Conservation (phyloP, 2,797 vertebrate genomes). For the Dallia pectoralis region DNA sequence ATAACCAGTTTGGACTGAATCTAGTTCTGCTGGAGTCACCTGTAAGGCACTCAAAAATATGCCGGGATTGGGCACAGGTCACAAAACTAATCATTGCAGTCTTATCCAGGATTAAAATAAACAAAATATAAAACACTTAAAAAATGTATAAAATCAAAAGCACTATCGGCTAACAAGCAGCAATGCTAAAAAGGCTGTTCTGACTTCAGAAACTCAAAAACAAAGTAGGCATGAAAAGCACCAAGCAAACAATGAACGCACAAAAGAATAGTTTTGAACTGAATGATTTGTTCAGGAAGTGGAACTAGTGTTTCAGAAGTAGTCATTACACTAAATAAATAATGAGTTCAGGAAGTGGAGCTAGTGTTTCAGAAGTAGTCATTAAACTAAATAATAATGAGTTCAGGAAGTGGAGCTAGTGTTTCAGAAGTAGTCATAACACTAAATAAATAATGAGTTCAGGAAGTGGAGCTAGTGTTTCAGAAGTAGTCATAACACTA, state of each 20-base stretch:
- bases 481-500: conserved; percentile 4
- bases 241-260: neutral
- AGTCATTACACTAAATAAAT: conserved; percentile 4
- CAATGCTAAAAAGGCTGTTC: conserved; percentile 37
- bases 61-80: conserved; percentile 31
- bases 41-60: conserved; percentile 58
- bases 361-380: conserved; percentile 2
- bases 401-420: neutral
- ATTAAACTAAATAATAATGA: neutral
- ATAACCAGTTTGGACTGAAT: conserved; percentile 1
- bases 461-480: neutral
- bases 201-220: conserved; percentile 9
- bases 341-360: neutral
- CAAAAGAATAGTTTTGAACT: neutral
- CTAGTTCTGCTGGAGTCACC: conserved; percentile 44
- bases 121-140: conserved; percentile 1
- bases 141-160: conserved; percentile 25
- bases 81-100: conserved; percentile 14
- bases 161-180: conserved; percentile 53
- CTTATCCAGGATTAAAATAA: conserved; percentile 14
- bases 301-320: neutral
- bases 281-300: neutral
- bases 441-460: neutral
- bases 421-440: conserved; percentile 5
- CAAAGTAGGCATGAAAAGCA: conserved; percentile 4